Percentiles rank a stretch among this genome's conserved stretches.
Conservation (phyloP, 2,797 vertebrate genomes). For the Vespertilio murinus region DNA sequence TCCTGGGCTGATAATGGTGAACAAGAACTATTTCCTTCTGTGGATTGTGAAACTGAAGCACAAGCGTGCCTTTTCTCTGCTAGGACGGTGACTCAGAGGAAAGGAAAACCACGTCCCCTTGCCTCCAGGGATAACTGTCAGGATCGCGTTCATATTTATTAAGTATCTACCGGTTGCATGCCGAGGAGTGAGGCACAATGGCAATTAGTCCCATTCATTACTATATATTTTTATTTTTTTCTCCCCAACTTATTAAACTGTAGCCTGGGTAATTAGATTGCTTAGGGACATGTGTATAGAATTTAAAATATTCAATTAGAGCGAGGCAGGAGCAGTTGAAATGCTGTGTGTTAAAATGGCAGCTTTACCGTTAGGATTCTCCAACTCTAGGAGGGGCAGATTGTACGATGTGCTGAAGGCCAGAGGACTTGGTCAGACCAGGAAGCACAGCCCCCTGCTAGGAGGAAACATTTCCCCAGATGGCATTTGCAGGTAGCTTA, state of each 20-base stretch:
- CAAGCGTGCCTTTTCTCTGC: slow-evolving; percentile 36
- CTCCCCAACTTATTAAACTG: slow-evolving; percentile 53
- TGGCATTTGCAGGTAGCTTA: background rate
- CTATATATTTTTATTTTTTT: background rate
- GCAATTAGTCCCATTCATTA: slow-evolving; percentile 44
- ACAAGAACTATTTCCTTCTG: slow-evolving; percentile 52
- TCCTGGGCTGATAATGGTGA: slow-evolving; percentile 14
- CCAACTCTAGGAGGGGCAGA: background rate
- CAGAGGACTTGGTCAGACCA: background rate
- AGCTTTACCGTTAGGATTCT: background rate
- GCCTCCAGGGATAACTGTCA: slow-evolving; percentile 45
- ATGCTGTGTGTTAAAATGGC: background rate
- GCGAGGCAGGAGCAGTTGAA: background rate
- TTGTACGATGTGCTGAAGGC: background rate
- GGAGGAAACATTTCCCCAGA: background rate
- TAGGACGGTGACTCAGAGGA: slow-evolving; percentile 52
- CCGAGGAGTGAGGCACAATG: background rate
- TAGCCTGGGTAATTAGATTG: slow-evolving; percentile 49
- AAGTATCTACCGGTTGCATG: background rate
- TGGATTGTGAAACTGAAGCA: slow-evolving; percentile 40
- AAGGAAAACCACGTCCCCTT: slow-evolving; percentile 11
- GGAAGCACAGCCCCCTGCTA: background rate
- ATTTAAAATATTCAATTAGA: slow-evolving; percentile 50
- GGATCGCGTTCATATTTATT: slow-evolving; percentile 40
- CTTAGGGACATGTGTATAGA: slow-evolving; percentile 47